Evolutionary conservation across 2,888 invertebrate genomes (phyloP).

Genomic region (Hyposoter didymator): DNA sequence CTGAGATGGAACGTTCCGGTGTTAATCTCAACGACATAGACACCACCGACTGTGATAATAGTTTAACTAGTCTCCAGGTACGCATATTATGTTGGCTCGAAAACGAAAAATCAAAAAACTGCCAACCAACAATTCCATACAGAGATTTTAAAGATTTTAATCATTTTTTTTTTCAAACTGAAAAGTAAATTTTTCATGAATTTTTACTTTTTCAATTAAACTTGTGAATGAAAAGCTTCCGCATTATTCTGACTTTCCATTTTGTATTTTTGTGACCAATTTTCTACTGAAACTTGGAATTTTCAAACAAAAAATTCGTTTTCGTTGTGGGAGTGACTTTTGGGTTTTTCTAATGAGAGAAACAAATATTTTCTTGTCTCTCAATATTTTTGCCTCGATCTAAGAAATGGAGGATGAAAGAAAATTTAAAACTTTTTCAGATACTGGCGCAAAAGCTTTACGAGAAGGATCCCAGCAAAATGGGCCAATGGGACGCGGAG

Average conservation of each 20-base stretch:
- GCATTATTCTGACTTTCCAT: no score
- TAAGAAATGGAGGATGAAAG: background rate
- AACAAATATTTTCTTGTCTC: background rate
- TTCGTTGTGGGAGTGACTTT: background rate
- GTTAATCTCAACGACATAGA: conserved; percentile 97
- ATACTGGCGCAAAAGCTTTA: conserved; percentile 92
- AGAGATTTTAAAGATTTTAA: no score
- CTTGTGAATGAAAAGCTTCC: no score
- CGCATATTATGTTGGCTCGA: conserved; percentile 19
- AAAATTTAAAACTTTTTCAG: conserved; percentile 83
- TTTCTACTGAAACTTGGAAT: no score
- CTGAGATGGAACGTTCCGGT: conserved; percentile 96
- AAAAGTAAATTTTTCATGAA: no score
- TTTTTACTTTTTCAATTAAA: no score
- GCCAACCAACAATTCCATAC: no score
- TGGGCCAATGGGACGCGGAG: conserved; percentile 88
- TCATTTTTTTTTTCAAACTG: no score
- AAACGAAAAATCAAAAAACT: no score
- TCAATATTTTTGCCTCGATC: background rate
- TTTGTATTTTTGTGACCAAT: background rate
- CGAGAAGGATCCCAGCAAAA: conserved; percentile 92
- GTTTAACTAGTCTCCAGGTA: conserved; percentile 93
- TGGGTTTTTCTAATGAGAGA: background rate
- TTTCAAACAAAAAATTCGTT: background rate
- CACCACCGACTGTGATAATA: conserved; percentile 98